phyloP scores from a whole-genome alignment of 2,888 invertebrate genomes.

The Tachina fera region DNA sequence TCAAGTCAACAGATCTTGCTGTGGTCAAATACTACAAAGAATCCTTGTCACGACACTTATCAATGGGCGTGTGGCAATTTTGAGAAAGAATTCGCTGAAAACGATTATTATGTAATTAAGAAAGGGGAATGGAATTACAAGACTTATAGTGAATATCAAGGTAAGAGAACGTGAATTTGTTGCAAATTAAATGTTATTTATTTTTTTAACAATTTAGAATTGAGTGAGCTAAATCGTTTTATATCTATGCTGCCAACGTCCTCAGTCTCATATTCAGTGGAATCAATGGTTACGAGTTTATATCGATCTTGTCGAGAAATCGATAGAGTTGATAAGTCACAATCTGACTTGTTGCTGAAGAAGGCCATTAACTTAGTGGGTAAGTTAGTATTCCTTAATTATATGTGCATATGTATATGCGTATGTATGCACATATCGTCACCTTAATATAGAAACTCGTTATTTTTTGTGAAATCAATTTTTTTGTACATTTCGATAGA shows the following conservation, averaged over 20 bases:
- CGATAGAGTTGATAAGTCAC: conserved; percentile 80
- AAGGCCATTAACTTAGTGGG: conserved; percentile 81
- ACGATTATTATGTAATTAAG: conserved; percentile 81
- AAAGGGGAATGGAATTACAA: conserved; percentile 82
- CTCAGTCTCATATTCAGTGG: conserved; percentile 78
- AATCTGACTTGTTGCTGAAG: conserved; percentile 79
- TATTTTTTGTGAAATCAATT: too few species aligned
- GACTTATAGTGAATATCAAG: conserved; percentile 82
- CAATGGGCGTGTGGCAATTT: conserved; percentile 83
- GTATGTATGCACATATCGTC: neutral
- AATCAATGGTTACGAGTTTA: conserved; percentile 81
- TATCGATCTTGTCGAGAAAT: conserved; percentile 81
- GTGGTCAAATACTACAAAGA: conserved; percentile 81
- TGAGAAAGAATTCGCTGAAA: conserved; percentile 79
- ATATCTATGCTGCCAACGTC: conserved; percentile 81
- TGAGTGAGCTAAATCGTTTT: conserved; percentile 81
- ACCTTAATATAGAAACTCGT: too few species aligned
- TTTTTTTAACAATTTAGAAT: conserved; percentile 74
- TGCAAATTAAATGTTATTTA: neutral
- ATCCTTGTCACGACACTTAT: conserved; percentile 81
- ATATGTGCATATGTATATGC: neutral
- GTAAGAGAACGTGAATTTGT: conserved; percentile 72
- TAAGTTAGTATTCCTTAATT: conserved; percentile 74
- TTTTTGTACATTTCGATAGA: too few species aligned
- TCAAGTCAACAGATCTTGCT: conserved; percentile 81